Evolutionary conservation across 35 echinoderm and acorn worm species (phyloP).

Genomic region (Nesometra sesokonis): DNA sequence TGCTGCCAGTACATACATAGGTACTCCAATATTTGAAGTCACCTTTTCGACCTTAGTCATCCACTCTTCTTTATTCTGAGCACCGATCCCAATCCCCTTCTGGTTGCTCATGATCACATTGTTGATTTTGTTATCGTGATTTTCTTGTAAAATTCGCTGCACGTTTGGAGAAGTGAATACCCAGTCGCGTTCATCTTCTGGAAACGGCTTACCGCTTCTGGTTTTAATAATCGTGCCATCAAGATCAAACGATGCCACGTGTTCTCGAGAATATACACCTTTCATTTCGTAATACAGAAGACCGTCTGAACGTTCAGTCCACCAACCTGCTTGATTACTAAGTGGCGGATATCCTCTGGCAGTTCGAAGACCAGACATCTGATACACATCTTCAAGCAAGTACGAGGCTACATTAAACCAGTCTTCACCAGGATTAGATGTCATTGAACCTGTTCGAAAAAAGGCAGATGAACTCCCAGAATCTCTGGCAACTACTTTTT

Average conservation of each 20-base stretch:
- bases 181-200: conserved; percentile 12
- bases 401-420: conserved; percentile 1
- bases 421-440: conserved; percentile 1
- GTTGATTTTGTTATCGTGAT: not conserved
- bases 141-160: not conserved
- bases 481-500: conserved; percentile 5
- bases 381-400: conserved; percentile 17
- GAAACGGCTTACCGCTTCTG: conserved; percentile 8
- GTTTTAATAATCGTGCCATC: conserved; percentile 22
- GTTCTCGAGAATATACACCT: not conserved
- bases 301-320: conserved; percentile 15
- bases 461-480: not conserved
- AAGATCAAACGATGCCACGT: conserved; percentile 6
- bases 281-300: conserved; percentile 19
- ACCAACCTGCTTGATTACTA: conserved; percentile 14
- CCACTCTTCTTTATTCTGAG: conserved; percentile 12
- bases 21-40: not conserved
- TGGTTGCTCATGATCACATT: conserved; percentile 34
- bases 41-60: conserved; percentile 14
- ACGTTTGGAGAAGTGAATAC: not conserved
- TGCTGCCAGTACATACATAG: conserved; percentile 14
- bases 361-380: not conserved
- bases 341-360: not conserved
- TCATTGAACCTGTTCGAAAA: conserved; percentile 5
- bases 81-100: not conserved